Evolutionary conservation across 2,888 invertebrate species (phyloP).

Genomic region (Torymus aiolomorphi): DNA sequence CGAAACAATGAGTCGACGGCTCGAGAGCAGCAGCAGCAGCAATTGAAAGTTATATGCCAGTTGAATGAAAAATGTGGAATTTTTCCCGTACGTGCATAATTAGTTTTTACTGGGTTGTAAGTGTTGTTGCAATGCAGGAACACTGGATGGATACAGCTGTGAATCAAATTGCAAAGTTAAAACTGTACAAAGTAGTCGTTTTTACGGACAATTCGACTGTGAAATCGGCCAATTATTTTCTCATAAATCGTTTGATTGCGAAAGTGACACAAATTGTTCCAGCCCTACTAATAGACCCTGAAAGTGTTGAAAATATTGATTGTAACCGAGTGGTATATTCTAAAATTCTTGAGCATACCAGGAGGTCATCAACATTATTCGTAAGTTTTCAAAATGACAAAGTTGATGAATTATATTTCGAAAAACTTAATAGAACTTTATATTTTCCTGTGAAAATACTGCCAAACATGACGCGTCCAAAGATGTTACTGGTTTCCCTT

Average conservation of each 20-base stretch:
- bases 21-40: no score
- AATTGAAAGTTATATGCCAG: no score
- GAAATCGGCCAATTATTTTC: neutral
- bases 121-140: no score
- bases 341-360: neutral
- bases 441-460: neutral
- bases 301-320: neutral
- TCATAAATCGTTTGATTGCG: neutral
- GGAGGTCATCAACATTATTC: constrained; percentile 7
- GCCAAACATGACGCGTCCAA: neutral
- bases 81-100: no score
- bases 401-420: neutral
- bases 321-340: neutral
- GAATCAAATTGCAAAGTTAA: neutral
- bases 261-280: neutral
- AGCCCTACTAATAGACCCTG: neutral
- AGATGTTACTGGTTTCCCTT: neutral
- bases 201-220: neutral
- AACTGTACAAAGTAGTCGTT: neutral
- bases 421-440: neutral
- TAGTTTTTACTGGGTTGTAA: no score
- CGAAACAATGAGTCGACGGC: no score
- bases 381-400: neutral
- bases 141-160: neutral
- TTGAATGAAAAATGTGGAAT: no score